These are phyloP conservation scores for Melanostigma gelatinosum DNA, from an alignment of 2,113 vertebrate species.

Conservation along the genomic window DNA sequence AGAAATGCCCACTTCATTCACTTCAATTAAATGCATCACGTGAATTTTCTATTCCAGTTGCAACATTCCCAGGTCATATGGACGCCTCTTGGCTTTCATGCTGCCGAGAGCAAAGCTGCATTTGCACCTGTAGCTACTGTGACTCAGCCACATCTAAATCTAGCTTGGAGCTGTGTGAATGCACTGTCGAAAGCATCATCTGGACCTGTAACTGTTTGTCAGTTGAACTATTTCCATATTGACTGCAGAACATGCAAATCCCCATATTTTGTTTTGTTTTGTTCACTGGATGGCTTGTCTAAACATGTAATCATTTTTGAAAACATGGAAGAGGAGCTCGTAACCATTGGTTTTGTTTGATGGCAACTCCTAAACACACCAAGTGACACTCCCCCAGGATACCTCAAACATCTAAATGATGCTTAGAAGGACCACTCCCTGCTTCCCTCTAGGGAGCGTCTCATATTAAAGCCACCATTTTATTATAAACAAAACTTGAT, in stretches of 20 bases:
- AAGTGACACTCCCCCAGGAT: conserved; percentile 57
- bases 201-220: background rate
- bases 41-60: background rate
- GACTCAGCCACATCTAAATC: background rate
- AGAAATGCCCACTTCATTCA: background rate
- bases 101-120: background rate
- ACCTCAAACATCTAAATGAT: conserved; percentile 71
- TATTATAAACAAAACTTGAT: conserved; percentile 65
- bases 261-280: background rate
- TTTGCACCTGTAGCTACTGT: background rate
- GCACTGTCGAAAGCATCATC: background rate
- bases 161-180: background rate
- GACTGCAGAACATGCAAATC: conserved; percentile 30
- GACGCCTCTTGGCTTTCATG: background rate
- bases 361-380: conserved; percentile 67
- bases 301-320: conserved; percentile 63
- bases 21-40: background rate
- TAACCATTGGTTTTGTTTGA: conserved; percentile 68
- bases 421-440: conserved; percentile 63
- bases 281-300: conserved; percentile 40
- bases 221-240: conserved; percentile 26
- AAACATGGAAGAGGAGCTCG: conserved; percentile 43
- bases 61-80: conserved; percentile 4
- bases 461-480: conserved; percentile 64
- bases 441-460: conserved; percentile 63